Conservation (phyloP, 2,113 vertebrate genomes). For the Lampris incognitus region DNA sequence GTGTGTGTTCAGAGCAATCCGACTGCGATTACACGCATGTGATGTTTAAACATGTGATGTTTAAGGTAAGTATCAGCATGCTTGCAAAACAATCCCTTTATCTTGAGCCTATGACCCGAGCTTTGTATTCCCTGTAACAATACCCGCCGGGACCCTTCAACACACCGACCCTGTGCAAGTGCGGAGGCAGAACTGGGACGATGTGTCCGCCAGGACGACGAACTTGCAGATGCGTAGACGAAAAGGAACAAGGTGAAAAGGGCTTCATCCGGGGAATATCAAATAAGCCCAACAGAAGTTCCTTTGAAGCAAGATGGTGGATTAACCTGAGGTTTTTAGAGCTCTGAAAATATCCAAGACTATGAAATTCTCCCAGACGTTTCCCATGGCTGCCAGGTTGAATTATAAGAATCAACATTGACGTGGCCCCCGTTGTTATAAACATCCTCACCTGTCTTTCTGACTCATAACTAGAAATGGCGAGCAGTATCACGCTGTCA, state of each 20-base stretch:
- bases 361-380: neutral
- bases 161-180: neutral
- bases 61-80: slow-evolving; percentile 17
- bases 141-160: slow-evolving; percentile 2
- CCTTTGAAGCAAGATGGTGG: too few relatives aligned
- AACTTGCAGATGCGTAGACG: too few relatives aligned
- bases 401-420: neutral
- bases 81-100: neutral
- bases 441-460: neutral
- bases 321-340: neutral
- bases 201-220: too few relatives aligned
- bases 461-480: neutral
- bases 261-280: too few relatives aligned
- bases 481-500: neutral
- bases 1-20: neutral
- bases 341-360: slow-evolving; percentile 1
- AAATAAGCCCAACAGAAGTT: too few relatives aligned
- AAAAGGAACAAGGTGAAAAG: too few relatives aligned
- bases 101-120: neutral
- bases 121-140: slow-evolving; percentile 8
- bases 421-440: neutral
- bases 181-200: neutral
- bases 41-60: neutral
- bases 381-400: neutral
- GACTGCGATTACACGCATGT: neutral